phyloP scores from a whole-genome alignment of 2,797 vertebrate genomes.

The Oreochromis grahami region DNA sequence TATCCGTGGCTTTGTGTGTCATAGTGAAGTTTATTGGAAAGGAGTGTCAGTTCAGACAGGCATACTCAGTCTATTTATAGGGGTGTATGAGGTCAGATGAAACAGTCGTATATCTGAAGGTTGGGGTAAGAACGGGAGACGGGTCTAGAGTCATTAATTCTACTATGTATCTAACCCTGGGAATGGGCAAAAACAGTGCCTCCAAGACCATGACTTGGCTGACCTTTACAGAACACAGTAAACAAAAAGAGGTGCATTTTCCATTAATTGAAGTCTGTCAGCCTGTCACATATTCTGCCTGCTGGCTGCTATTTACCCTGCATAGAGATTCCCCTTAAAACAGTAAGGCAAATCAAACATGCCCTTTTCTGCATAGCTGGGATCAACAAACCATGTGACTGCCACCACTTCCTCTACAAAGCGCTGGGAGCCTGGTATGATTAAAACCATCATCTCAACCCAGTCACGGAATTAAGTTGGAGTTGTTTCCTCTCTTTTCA shows the following conservation, averaged over 20 bases:
- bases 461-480: conserved; percentile 55
- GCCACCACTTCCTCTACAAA: conserved; percentile 66
- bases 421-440: conserved; percentile 53
- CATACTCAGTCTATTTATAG: conserved; percentile 86
- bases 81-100: conserved; percentile 84
- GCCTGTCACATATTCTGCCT: conserved; percentile 82
- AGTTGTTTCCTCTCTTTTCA: conserved; percentile 26
- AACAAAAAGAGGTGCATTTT: conserved; percentile 90
- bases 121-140: conserved; percentile 67
- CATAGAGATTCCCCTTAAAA: conserved; percentile 82
- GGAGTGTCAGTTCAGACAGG: conserved; percentile 58
- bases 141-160: conserved; percentile 88
- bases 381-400: conserved; percentile 71
- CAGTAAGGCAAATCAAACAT: conserved; percentile 80
- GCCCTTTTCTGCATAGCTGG: conserved; percentile 71
- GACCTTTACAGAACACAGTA: conserved; percentile 91
- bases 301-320: conserved; percentile 86
- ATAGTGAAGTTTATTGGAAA: conserved; percentile 24
- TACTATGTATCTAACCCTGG: conserved; percentile 96
- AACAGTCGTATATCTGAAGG: conserved; percentile 89
- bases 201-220: conserved; percentile 86
- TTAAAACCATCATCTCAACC: conserved; percentile 66
- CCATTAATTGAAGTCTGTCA: conserved; percentile 87
- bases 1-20: conserved; percentile 17
- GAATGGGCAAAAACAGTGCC: conserved; percentile 90